Conservation (phyloP, 2,797 vertebrate species). For the Macrochelys suwanniensis region DNA sequence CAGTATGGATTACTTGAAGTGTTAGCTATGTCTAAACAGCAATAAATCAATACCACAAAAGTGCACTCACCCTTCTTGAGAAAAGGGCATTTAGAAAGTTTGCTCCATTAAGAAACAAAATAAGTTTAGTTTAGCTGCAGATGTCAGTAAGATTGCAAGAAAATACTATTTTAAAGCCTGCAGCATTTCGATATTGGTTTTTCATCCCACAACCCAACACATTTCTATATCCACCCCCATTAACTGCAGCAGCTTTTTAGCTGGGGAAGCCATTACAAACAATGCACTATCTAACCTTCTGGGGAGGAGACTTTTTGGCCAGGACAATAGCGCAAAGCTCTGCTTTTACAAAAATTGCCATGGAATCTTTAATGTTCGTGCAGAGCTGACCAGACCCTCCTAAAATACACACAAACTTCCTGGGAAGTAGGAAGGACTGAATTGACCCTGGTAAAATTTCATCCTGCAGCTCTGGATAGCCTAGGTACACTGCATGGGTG, state of each 20-base stretch:
- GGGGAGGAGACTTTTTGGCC: neutral
- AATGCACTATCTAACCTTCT: neutral
- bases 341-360: neutral
- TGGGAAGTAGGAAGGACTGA: neutral
- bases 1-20: conserved; percentile 70
- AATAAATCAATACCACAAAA: conserved; percentile 73
- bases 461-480: neutral
- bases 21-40: conserved; percentile 63
- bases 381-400: neutral
- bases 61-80: conserved; percentile 39
- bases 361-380: neutral
- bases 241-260: neutral
- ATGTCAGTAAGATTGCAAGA: neutral
- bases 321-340: neutral
- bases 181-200: accelerated
- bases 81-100: conserved; percentile 44
- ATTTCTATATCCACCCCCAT: neutral
- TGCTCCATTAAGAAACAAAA: neutral
- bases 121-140: neutral
- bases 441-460: neutral
- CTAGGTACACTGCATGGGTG: neutral
- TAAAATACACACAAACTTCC: neutral
- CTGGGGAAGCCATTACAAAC: neutral
- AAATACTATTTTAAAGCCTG: neutral
- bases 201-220: neutral